A percentile compares a stretch with the other conserved stretches of the same genome.
Evolutionary conservation across 2,113 vertebrate genomes (phyloP).

Genomic region (Shinisaurus crocodilurus): DNA sequence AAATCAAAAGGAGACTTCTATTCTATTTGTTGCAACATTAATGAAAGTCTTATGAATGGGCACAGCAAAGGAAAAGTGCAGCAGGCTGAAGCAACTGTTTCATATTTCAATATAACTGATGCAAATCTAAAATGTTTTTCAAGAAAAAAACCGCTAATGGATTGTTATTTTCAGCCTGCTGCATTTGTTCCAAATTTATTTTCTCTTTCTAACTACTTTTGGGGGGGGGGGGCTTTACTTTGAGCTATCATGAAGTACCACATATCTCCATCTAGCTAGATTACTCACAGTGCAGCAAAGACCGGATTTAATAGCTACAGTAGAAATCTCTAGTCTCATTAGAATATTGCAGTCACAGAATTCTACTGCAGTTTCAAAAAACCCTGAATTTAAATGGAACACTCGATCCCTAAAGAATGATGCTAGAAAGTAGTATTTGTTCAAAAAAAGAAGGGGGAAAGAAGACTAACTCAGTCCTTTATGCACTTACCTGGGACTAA

Average conservation of each 20-base stretch:
- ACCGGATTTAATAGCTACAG: background rate
- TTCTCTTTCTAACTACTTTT: background rate
- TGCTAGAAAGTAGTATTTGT: background rate
- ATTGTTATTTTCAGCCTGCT: background rate
- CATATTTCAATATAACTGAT: background rate
- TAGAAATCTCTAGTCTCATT: background rate
- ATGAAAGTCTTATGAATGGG: conserved; percentile 31
- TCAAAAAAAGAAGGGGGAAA: background rate
- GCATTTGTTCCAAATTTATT: background rate
- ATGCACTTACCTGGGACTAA: too few relatives aligned
- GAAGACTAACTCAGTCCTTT: too few relatives aligned
- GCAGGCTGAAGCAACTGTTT: background rate
- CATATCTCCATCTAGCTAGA: background rate
- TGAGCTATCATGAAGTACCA: background rate
- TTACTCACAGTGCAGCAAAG: background rate
- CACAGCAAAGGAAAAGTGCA: background rate
- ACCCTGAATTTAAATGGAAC: background rate
- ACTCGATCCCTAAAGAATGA: background rate
- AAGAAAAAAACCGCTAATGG: background rate
- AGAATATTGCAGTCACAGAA: background rate
- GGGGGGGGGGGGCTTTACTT: background rate
- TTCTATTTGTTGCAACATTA: background rate
- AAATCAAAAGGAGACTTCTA: background rate
- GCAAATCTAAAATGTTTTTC: background rate
- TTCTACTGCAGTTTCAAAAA: background rate